A percentile compares a stretch with the other conserved stretches of the same genome.
Evolutionary conservation across 2,888 invertebrate genomes (phyloP).

Genomic region (Aelia acuminata): DNA sequence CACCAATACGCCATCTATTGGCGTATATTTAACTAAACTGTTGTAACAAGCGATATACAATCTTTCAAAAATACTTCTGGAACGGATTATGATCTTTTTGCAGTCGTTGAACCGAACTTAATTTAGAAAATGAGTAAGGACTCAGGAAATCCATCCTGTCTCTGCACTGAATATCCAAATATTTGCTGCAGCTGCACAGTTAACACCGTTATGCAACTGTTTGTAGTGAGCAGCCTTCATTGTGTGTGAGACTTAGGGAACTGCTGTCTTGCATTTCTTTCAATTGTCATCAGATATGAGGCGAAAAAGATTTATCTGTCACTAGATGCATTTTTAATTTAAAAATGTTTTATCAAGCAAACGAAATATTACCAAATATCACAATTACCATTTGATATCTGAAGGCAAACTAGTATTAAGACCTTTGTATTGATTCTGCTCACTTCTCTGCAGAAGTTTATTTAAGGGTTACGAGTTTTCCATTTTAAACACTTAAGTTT

Average conservation of each 20-base stretch:
- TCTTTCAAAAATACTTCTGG: background rate
- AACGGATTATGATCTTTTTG: background rate
- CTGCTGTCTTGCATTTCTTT: background rate
- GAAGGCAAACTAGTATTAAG: too few relatives aligned
- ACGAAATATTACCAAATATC: too few relatives aligned
- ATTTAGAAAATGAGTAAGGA: background rate
- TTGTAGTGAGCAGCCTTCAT: background rate
- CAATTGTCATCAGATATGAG: background rate
- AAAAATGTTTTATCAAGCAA: too few relatives aligned
- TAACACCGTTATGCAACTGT: slow-evolving; percentile 21
- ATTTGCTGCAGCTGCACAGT: slow-evolving; percentile 18
- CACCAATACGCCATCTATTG: too few relatives aligned
- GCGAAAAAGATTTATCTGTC: background rate
- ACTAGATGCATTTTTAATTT: too few relatives aligned
- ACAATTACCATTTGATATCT: too few relatives aligned
- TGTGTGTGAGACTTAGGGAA: background rate
- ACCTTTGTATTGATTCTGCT: too few relatives aligned
- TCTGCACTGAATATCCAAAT: slow-evolving; percentile 1
- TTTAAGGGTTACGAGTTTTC: too few relatives aligned
- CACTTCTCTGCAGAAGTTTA: too few relatives aligned
- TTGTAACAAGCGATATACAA: too few relatives aligned
- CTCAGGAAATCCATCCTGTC: slow-evolving; percentile 1
- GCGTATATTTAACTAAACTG: too few relatives aligned
- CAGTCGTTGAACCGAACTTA: background rate
- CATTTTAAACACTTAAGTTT: too few relatives aligned